Evolutionary conservation across 1,140 invertebrate genomes (phyloP).

Genomic region (Epicauta chinensis): DNA sequence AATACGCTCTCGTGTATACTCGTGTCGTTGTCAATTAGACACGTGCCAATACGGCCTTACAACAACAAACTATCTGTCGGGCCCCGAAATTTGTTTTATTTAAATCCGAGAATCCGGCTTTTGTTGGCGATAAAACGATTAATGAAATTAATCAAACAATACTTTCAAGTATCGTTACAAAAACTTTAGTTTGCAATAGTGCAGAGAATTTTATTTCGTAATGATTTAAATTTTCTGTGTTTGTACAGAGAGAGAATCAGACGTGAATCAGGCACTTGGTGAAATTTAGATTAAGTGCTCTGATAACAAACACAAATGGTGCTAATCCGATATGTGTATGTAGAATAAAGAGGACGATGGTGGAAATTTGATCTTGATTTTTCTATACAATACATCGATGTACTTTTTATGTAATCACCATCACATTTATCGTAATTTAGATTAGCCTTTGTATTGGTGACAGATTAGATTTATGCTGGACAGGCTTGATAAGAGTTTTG

Average conservation of each 20-base stretch:
- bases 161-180: too few species aligned
- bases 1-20: slow-evolving; percentile 35
- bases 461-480: too few species aligned
- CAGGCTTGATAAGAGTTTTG: too few species aligned
- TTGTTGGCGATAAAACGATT: too few species aligned
- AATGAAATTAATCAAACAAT: background rate
- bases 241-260: background rate
- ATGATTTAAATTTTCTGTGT: too few species aligned
- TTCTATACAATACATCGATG: background rate
- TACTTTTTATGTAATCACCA: too few species aligned
- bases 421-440: too few species aligned
- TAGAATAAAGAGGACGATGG: slow-evolving; percentile 15
- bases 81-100: background rate
- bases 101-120: too few species aligned
- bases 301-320: slow-evolving; percentile 24
- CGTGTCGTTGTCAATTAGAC: slow-evolving; percentile 40
- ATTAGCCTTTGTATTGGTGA: too few species aligned
- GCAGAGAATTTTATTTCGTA: too few species aligned
- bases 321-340: slow-evolving; percentile 24
- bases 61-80: slow-evolving; percentile 12
- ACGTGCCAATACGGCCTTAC: slow-evolving; percentile 27
- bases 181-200: too few species aligned
- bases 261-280: background rate
- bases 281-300: slow-evolving; percentile 27
- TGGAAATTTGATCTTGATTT: slow-evolving; percentile 25